A percentile compares a stretch with the other conserved stretches of the same genome.
phyloP scores from a whole-genome alignment of 2,888 invertebrate genomes.

The Ophonus ardosiacus region DNA sequence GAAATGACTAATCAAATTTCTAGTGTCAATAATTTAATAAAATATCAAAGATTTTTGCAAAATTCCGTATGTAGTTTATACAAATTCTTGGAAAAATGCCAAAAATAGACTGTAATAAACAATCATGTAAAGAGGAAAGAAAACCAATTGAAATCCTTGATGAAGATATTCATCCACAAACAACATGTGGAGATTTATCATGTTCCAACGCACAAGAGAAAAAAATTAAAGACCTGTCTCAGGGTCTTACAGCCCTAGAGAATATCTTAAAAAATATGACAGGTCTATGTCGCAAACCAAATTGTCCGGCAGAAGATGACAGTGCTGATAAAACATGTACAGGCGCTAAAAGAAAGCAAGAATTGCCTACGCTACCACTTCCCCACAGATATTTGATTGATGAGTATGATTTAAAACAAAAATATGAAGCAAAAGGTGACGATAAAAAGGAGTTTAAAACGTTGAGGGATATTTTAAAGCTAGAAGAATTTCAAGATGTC shows the following conservation, averaged over 20 bases:
- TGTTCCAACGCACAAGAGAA: slow-evolving; percentile 29
- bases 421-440: background rate
- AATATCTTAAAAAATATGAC: slow-evolving; percentile 45
- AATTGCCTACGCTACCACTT: background rate
- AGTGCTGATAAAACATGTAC: background rate
- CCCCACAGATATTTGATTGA: background rate
- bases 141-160: background rate
- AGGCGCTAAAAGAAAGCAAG: background rate
- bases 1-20: slow-evolving; percentile 5
- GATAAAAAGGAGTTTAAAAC: background rate
- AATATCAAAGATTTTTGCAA: background rate
- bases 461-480: background rate
- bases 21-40: background rate
- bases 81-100: slow-evolving; percentile 10
- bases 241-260: slow-evolving; percentile 32
- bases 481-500: background rate
- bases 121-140: background rate
- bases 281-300: slow-evolving; percentile 47
- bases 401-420: background rate
- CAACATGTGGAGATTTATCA: background rate
- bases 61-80: background rate
- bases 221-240: slow-evolving; percentile 19
- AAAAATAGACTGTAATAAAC: background rate
- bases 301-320: slow-evolving; percentile 28
- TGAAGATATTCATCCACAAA: no score